phyloP scores from a whole-genome alignment of 2,888 invertebrate species.

The Tetragnatha montana region DNA sequence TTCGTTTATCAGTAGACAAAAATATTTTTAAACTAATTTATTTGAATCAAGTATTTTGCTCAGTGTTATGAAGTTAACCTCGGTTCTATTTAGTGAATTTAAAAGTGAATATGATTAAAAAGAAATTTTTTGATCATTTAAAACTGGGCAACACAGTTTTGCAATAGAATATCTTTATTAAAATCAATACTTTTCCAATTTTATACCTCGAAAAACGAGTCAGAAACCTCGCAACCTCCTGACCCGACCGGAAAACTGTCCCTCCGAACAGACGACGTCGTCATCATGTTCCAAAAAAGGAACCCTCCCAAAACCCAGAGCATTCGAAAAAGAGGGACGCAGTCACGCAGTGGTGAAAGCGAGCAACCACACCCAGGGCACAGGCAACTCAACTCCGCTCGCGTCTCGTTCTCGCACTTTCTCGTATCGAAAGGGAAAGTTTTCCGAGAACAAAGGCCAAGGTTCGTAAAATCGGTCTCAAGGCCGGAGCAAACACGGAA shows the following conservation, averaged over 20 bases:
- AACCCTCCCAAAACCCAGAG: not conserved
- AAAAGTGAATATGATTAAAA: too few relatives aligned
- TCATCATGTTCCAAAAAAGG: not conserved
- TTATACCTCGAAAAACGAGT: not conserved
- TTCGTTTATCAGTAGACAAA: too few relatives aligned
- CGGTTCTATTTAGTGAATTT: too few relatives aligned
- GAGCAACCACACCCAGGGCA: constrained; percentile 13
- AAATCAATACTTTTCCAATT: too few relatives aligned
- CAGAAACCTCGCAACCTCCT: not conserved
- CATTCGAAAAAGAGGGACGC: not conserved
- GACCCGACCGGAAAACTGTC: not conserved
- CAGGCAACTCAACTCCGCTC: not conserved
- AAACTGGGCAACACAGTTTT: too few relatives aligned
- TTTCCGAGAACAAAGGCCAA: constrained; percentile 39
- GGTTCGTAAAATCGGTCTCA: constrained; percentile 34
- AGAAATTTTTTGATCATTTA: too few relatives aligned
- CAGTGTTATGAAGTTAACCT: too few relatives aligned
- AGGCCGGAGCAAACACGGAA: constrained; percentile 29
- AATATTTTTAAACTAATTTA: too few relatives aligned
- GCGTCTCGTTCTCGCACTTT: not conserved
- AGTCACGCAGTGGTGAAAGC: not conserved
- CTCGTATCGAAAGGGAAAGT: constrained; percentile 35
- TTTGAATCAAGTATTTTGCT: too few relatives aligned
- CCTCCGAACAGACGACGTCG: not conserved
- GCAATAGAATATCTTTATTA: too few relatives aligned